Evolutionary conservation across 2,888 invertebrate genomes (phyloP).

Genomic region (Asteroscopus sphinx): DNA sequence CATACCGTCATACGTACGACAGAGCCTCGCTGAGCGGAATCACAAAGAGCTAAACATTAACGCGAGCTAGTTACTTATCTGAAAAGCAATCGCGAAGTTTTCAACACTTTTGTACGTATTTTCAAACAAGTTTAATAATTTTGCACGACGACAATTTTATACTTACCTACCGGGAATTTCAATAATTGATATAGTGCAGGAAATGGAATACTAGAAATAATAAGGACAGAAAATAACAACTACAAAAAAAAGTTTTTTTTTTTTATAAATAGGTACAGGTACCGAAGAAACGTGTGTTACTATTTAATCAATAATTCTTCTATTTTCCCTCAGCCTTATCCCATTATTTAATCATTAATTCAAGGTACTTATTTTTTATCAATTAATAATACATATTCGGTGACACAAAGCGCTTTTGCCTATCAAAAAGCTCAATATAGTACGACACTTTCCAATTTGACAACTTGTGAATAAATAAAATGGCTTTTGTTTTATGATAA

Average conservation of each 20-base stretch:
- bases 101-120: constrained; percentile 73
- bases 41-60: constrained; percentile 86
- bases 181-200: not conserved
- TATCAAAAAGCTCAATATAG: too few species aligned
- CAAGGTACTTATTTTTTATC: too few species aligned
- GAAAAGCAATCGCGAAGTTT: constrained; percentile 84
- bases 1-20: constrained; percentile 72
- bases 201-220: too few species aligned
- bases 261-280: too few species aligned
- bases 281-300: too few species aligned
- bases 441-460: too few species aligned
- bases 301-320: too few species aligned
- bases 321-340: too few species aligned
- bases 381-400: too few species aligned
- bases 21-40: constrained; percentile 71
- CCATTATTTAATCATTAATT: too few species aligned
- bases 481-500: not conserved
- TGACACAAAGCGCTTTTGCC: too few species aligned
- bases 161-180: constrained; percentile 1
- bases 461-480: not conserved
- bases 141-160: constrained; percentile 36
- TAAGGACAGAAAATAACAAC: not conserved
- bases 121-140: constrained; percentile 76
- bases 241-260: too few species aligned
- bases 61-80: constrained; percentile 84